phyloP scores from a whole-genome alignment of 2,113 vertebrate genomes.

The Corythoichthys intestinalis region DNA sequence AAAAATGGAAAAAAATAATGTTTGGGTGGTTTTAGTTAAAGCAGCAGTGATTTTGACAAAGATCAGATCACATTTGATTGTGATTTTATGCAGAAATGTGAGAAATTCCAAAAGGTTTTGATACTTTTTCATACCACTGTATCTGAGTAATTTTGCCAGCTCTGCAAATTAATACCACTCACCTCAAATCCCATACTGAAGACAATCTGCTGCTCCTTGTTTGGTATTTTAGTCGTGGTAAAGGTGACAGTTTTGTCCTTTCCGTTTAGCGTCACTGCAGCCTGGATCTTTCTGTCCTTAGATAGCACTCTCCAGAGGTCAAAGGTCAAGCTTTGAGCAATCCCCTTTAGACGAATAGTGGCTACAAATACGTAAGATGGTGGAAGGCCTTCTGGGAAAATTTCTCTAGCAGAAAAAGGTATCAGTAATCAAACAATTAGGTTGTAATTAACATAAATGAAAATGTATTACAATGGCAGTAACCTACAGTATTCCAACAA shows the following conservation, averaged over 20 bases:
- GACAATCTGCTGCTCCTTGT: conserved; percentile 53
- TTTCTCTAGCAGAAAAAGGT: conserved; percentile 54
- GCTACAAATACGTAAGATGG: conserved; percentile 78
- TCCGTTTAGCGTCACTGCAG: conserved; percentile 68
- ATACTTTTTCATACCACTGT: no score
- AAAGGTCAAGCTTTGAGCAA: conserved; percentile 47
- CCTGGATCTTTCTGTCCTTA: conserved; percentile 68
- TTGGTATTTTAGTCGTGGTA: conserved; percentile 57
- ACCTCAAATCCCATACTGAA: conserved; percentile 67
- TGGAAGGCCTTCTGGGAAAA: conserved; percentile 79
- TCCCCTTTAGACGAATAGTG: conserved; percentile 68
- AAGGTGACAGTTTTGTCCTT: conserved; percentile 62
- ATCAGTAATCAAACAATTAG: neutral
- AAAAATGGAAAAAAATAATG: no score
- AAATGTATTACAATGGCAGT: neutral
- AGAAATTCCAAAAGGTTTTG: no score
- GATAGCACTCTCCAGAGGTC: conserved; percentile 76
- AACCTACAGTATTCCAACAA: neutral
- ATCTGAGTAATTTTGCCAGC: no score
- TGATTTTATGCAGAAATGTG: no score
- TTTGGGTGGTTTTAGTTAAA: no score
- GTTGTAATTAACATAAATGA: neutral
- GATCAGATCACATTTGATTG: no score
- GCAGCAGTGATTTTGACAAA: no score
- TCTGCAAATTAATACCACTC: neutral